A percentile compares a stretch with the other conserved stretches of the same genome.
Conservation (phyloP, 2,888 invertebrate species). For the Synanthedon vespiformis region DNA sequence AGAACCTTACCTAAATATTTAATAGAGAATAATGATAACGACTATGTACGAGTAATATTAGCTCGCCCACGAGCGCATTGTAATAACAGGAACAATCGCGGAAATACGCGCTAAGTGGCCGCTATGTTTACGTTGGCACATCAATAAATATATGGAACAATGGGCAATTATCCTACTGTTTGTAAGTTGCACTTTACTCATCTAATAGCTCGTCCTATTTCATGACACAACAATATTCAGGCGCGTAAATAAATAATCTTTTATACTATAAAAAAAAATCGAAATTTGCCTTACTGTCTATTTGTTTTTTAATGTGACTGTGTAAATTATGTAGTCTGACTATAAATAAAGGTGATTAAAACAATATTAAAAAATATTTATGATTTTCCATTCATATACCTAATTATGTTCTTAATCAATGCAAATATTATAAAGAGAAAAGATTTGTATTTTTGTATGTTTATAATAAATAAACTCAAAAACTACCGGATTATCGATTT, state of each 20-base stretch:
- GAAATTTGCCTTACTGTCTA: no score
- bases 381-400: no score
- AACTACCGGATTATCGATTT: no score
- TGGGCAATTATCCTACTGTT: slow-evolving; percentile 16
- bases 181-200: slow-evolving; percentile 6
- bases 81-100: slow-evolving; percentile 14
- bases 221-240: background rate
- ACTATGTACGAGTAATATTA: background rate
- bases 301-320: no score
- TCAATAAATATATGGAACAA: slow-evolving; percentile 19
- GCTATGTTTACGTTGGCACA: slow-evolving; percentile 12
- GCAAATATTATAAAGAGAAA: no score
- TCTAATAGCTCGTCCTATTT: slow-evolving; percentile 6
- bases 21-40: background rate
- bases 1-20: no score
- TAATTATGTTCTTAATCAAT: no score
- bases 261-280: background rate
- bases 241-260: background rate
- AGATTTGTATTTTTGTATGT: no score
- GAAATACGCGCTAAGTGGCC: slow-evolving; percentile 18
- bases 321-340: no score
- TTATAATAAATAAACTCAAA: no score
- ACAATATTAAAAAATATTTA: no score
- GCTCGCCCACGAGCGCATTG: slow-evolving; percentile 7
- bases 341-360: no score